Percentiles rank a stretch among this genome's conserved stretches.
phyloP scores from a whole-genome alignment of 2,888 invertebrate species.

The Hypolimnas misippus region DNA sequence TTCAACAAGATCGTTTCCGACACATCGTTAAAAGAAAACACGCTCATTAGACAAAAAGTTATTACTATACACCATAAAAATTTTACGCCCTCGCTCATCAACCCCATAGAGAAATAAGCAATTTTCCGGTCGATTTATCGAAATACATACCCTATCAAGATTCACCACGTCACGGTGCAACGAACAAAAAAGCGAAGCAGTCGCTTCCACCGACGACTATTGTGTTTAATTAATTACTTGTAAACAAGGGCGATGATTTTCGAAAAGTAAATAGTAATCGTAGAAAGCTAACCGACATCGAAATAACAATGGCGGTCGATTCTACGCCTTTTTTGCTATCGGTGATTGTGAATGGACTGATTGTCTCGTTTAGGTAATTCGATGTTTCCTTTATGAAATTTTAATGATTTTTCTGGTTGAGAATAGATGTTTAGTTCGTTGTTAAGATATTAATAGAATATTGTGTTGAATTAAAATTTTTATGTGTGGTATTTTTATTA shows the following conservation, averaged over 20 bases:
- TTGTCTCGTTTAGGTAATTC: conserved; percentile 41
- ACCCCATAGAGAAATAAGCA: conserved; percentile 61
- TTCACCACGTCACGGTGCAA: conserved; percentile 69
- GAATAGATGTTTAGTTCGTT: too few species aligned
- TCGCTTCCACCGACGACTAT: conserved; percentile 60
- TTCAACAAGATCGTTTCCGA: conserved; percentile 21
- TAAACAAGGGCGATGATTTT: conserved; percentile 82
- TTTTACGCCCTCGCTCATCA: conserved; percentile 45
- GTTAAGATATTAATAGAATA: too few species aligned
- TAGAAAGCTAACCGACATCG: conserved; percentile 69
- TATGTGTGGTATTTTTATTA: too few species aligned
- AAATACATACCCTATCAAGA: conserved; percentile 65
- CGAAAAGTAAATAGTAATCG: conserved; percentile 78
- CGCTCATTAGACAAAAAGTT: conserved; percentile 41
- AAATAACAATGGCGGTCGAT: conserved; percentile 72
- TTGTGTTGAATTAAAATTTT: too few species aligned
- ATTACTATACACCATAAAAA: conserved; percentile 42
- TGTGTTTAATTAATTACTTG: conserved; percentile 81
- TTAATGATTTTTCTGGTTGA: conserved; percentile 17
- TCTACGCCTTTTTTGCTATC: conserved; percentile 57
- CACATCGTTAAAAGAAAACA: conserved; percentile 35
- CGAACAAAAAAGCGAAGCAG: conserved; percentile 64
- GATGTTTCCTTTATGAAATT: conserved; percentile 43
- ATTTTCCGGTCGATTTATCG: conserved; percentile 81
- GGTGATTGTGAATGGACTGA: conserved; percentile 47